These are phyloP conservation scores for Siderastrea siderea DNA, from an alignment of 92 coral and sea anemone species.

Conservation along the genomic window DNA sequence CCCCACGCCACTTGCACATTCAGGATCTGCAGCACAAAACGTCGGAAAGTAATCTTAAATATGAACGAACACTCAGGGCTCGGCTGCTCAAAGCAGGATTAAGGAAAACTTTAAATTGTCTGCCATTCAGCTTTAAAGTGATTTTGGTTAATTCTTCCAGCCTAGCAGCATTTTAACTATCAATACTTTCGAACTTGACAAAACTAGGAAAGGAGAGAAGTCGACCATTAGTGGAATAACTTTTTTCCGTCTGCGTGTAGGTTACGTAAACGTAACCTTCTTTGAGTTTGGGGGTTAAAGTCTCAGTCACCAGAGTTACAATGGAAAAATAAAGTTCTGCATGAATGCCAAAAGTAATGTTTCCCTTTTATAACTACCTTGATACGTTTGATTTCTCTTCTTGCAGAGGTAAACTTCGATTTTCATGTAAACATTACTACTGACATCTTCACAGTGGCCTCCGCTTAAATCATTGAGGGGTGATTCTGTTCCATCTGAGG, in stretches of 20 bases:
- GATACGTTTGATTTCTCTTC: background rate
- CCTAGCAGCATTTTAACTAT: too few species aligned
- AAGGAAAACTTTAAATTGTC: too few species aligned
- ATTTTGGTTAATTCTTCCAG: too few species aligned
- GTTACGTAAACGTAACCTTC: too few species aligned
- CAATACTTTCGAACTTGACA: too few species aligned
- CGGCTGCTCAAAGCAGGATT: background rate
- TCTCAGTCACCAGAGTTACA: too few species aligned
- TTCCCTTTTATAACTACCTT: background rate
- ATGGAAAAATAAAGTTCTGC: background rate
- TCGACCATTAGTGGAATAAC: too few species aligned
- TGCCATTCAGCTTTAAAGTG: too few species aligned
- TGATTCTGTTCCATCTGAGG: constrained; percentile 54
- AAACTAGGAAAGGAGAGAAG: too few species aligned
- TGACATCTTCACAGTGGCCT: constrained; percentile 26
- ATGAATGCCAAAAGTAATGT: background rate
- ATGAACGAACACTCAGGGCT: background rate
- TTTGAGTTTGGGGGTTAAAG: too few species aligned
- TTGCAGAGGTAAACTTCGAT: constrained; percentile 43
- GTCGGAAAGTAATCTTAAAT: background rate
- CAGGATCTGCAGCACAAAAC: background rate
- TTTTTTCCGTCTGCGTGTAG: too few species aligned
- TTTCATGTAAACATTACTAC: constrained; percentile 9
- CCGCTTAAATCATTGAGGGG: constrained; percentile 28
- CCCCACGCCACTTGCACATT: background rate